Conservation (phyloP, 2,888 invertebrate species). For the Thecophora atra region DNA sequence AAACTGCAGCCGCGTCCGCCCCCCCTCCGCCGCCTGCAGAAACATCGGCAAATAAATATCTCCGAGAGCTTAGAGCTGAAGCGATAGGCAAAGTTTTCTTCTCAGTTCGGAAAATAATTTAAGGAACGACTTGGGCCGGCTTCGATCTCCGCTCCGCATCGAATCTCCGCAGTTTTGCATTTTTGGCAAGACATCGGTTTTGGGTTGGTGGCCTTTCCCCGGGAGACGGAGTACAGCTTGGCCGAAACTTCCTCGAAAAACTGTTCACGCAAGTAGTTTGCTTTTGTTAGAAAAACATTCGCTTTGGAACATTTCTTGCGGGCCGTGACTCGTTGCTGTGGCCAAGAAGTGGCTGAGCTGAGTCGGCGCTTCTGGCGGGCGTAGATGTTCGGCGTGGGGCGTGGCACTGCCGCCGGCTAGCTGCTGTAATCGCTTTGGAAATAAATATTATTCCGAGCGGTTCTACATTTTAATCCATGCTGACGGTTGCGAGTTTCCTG, state of each 20-base stretch:
- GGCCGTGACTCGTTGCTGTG: background rate
- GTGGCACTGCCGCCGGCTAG: background rate
- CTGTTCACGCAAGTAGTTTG: constrained; percentile 12
- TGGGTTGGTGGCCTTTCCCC: background rate
- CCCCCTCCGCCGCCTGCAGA: too few relatives aligned
- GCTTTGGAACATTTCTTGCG: constrained; percentile 12
- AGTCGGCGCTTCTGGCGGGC: background rate
- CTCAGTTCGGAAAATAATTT: background rate
- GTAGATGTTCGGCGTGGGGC: background rate
- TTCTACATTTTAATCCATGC: background rate
- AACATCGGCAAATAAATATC: too few relatives aligned
- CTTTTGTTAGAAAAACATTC: constrained; percentile 28
- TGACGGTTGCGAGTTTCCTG: background rate
- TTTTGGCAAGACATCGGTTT: background rate
- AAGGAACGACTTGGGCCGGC: background rate
- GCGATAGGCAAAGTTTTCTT: background rate
- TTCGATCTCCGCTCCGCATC: background rate
- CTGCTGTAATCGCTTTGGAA: constrained; percentile 2
- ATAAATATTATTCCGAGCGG: constrained; percentile 1
- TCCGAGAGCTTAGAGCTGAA: background rate
- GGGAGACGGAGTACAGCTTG: background rate
- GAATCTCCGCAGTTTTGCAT: background rate
- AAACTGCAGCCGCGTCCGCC: too few relatives aligned
- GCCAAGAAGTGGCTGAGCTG: background rate
- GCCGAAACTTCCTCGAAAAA: background rate